These are phyloP conservation scores for Saccopteryx bilineata DNA, from an alignment of 2,113 vertebrate species.

Conservation along the genomic window DNA sequence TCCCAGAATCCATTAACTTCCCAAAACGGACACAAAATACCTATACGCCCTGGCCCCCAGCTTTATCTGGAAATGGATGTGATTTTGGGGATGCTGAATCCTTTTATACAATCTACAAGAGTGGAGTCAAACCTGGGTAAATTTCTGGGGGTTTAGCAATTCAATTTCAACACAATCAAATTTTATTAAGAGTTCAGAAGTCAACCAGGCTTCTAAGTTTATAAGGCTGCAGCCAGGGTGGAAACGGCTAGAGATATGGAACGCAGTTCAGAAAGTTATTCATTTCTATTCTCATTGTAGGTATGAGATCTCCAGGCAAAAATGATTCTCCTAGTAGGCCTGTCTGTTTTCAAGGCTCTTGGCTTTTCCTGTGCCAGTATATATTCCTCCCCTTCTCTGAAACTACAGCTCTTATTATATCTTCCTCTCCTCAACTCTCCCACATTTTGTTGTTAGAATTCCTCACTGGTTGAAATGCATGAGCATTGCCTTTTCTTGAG, in stretches of 20 bases:
- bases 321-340: conserved; percentile 42
- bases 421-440: not conserved
- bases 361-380: not conserved
- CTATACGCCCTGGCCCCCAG: not conserved
- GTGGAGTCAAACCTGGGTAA: conserved; percentile 64
- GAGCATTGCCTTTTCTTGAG: conserved; percentile 36
- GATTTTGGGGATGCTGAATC: conserved; percentile 52
- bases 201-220: conserved; percentile 52
- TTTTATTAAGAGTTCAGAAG: conserved; percentile 70
- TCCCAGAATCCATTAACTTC: not conserved
- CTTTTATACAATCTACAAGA: conserved; percentile 52
- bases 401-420: not conserved
- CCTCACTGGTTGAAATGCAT: conserved; percentile 64
- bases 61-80: conserved; percentile 43
- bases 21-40: not conserved
- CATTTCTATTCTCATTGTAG: conserved; percentile 22
- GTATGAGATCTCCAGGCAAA: conserved; percentile 5
- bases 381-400: not conserved
- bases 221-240: conserved; percentile 19
- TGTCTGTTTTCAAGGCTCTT: not conserved
- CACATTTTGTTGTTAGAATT: not conserved
- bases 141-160: conserved; percentile 67
- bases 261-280: not conserved
- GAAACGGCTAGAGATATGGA: not conserved
- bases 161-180: conserved; percentile 59